Evolutionary conservation across 2,888 invertebrate genomes (phyloP), one percentile per base, ranked within the genome.

Genomic region (Platycheirus albimanus): DNA sequence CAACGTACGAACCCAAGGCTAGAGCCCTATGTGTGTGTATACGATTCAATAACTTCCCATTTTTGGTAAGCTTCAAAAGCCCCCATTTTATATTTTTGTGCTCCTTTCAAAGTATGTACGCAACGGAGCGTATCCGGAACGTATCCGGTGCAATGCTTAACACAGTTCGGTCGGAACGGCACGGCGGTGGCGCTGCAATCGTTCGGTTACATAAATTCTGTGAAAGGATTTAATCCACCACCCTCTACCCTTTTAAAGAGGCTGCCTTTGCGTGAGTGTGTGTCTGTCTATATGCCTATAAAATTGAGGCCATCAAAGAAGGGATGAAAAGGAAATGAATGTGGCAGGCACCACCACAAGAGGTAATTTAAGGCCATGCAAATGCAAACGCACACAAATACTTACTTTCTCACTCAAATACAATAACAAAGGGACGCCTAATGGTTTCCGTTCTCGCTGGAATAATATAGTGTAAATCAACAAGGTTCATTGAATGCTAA

Each of bases 401-500:
- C 15, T 15, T 0, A 19, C 58, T 28, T 5, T 20, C 20, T 58
- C n/a, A 63, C 47, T 8, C 30, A 28, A 63, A 70, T 61, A 17
- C n/a, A 36, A 43, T 63, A 58, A 54, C 54, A 58, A 58, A 28
- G 41, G 54, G 17, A 33, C 51, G 28, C 56, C 58, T 80, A 80
- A 69, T 76, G 80, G 67, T 38, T 75, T 75, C 64, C 64, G 75
- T 51, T 20, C 51, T 20, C 58, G 30, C 30, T 41, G 52, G 28
- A 49, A 63, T 56, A 49, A 49, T 58, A 54, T 36, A 47, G 76
- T 69, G 81, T 77, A 81, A 81, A 77, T 81, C 81, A 77, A 77
- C 19, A 61, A 67, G 81, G 71, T 81, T 81, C 81, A 81, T 77
- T 77, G 81, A 81, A 81, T 81, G 71, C 77, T 71, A 77, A 77